Conservation (phyloP, 2,113 vertebrate genomes). For the Marcusenius ussheri region DNA sequence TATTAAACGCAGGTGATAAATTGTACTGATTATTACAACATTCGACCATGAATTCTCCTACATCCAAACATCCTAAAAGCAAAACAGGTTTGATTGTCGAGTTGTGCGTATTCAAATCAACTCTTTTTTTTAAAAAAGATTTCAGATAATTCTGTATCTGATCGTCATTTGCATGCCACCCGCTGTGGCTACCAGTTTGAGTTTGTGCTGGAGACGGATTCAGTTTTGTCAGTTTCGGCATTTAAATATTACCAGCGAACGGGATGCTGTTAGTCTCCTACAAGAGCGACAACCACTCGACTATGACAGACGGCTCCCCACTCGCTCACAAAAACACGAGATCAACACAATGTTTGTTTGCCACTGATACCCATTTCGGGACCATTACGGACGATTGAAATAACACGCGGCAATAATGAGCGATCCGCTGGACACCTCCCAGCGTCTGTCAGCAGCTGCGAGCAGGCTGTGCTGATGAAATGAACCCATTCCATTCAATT, state of each 20-base stretch:
- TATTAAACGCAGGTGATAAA: background rate
- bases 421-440: conserved; percentile 45
- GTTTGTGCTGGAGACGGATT: background rate
- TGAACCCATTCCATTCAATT: conserved; percentile 48
- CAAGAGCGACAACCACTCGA: conserved; percentile 7
- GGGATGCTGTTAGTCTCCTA: background rate
- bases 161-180: background rate
- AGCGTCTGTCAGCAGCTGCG: conserved; percentile 35
- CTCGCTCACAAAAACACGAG: conserved; percentile 36
- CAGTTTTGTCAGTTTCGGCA: background rate
- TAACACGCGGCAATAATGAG: conserved; percentile 41
- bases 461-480: conserved; percentile 29
- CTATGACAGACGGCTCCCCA: conserved; percentile 21
- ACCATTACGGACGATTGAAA: conserved; percentile 36
- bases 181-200: background rate
- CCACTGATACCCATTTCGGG: conserved; percentile 50
- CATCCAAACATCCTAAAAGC: background rate
- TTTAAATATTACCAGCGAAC: background rate
- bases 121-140: background rate
- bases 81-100: background rate
- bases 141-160: background rate
- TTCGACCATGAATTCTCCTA: background rate
- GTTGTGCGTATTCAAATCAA: background rate
- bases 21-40: background rate
- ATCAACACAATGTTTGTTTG: conserved; percentile 54